Conservation (phyloP, 2,113 vertebrate species). For the Scytalopus superciliaris region DNA sequence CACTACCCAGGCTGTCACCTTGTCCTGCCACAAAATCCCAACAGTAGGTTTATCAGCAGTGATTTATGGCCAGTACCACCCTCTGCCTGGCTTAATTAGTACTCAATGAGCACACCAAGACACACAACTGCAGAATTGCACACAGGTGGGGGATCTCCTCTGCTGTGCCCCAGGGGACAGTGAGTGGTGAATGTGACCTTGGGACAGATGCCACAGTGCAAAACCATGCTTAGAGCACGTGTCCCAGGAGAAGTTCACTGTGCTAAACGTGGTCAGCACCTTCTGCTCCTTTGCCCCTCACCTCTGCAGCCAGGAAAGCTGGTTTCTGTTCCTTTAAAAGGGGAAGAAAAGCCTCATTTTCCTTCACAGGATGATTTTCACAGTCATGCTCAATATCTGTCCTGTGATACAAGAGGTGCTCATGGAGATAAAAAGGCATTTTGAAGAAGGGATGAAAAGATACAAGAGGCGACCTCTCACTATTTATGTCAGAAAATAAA, state of each 20-base stretch:
- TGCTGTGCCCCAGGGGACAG: neutral
- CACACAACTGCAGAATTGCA: neutral
- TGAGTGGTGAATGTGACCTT: rapidly evolving
- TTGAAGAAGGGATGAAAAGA: neutral
- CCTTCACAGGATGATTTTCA: neutral
- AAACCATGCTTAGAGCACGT: rapidly evolving
- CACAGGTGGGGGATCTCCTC: neutral
- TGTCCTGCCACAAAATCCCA: neutral
- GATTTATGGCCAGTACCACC: neutral
- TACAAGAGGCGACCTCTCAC: neutral
- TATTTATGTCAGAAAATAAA: neutral
- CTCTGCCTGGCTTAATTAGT: rapidly evolving
- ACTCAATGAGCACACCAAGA: neutral
- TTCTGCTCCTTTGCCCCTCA: neutral
- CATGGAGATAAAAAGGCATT: neutral
- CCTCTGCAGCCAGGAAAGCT: neutral
- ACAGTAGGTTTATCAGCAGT: rapidly evolving
- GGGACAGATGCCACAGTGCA: neutral
- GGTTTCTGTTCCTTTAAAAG: neutral
- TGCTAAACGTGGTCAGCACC: neutral
- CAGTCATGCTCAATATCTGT: rapidly evolving
- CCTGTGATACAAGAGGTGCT: neutral
- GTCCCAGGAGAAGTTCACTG: rapidly evolving
- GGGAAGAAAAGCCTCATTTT: rapidly evolving
- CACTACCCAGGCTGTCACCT: rapidly evolving